Evolutionary conservation across 2,113 vertebrate genomes (phyloP), one percentile per base, ranked within the genome.

Genomic region (Percina caprodes): DNA sequence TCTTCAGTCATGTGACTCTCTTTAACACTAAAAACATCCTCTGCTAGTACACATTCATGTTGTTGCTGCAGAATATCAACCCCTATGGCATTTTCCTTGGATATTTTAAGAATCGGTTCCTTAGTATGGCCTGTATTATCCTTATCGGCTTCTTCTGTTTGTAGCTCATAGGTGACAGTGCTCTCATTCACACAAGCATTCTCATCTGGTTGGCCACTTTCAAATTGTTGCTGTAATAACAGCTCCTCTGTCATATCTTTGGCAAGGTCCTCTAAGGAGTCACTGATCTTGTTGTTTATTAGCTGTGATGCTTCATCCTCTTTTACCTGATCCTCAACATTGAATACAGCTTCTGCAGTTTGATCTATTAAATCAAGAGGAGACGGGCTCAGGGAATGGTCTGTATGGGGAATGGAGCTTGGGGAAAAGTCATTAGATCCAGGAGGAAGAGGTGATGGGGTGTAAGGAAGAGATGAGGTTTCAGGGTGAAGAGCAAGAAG

Each of bases 41-140:
- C 76, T 60, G 63, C 62, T 73, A 74, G 72, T n/a, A 19, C 51
- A 69, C 42, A 24, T 65, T 85, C 42, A 60, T 33, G n/a, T 26
- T 77, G 65, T 24, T 79, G 49, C 18, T 80, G 42, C 24, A 69
- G 55, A 55, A 24, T 49, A 18, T 66, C 51, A 10, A 74, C n/a
- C 19, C 74, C 79, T 30, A 18, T 15, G 15, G 14, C 5, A 8
- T 69, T 62, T 58, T 74, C 69, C 45, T 59, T 6, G n/a, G 30
- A 5, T 65, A 42, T 49, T 8, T 66, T 24, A 23, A n/a, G 1
- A 0, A 19, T 71, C 74, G 76, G 48, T 12, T 79, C 84, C 58
- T 51, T 30, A 61, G 30, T 30, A 2, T 13, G 5, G 2, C 54
- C 26, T n/a, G 12, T n/a, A 5, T 10, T 19, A 49, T 55, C 60